phyloP scores from a whole-genome alignment of 2,888 invertebrate genomes.

The Lasius fuliginosus region DNA sequence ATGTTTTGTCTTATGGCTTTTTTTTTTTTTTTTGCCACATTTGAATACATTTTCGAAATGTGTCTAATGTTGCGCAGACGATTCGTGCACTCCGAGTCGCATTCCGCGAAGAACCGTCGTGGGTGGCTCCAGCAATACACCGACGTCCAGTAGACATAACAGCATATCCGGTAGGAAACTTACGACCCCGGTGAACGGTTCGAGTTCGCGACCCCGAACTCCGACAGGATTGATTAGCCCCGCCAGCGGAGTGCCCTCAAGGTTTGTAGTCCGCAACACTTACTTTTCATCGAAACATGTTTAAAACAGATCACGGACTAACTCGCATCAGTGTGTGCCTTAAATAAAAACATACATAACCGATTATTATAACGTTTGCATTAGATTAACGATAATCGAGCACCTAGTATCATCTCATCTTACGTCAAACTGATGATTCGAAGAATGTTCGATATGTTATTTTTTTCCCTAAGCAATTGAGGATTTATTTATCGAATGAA shows the following conservation, averaged over 20 bases:
- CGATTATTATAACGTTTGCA: conserved; percentile 45
- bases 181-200: conserved; percentile 89
- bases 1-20: background rate
- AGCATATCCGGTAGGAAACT: conserved; percentile 89
- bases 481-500: conserved; percentile 14
- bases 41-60: background rate
- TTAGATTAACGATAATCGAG: conserved; percentile 57
- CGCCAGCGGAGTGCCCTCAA: conserved; percentile 89
- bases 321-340: conserved; percentile 68
- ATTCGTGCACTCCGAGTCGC: conserved; percentile 92
- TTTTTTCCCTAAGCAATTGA: conserved; percentile 34
- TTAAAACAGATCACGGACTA: conserved; percentile 60
- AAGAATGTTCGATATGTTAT: conserved; percentile 59
- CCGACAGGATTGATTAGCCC: conserved; percentile 92
- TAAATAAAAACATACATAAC: conserved; percentile 33
- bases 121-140: conserved; percentile 88
- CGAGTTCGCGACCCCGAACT: conserved; percentile 90
- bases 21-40: background rate
- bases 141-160: conserved; percentile 88
- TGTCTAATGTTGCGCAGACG: conserved; percentile 87
- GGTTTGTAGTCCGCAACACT: conserved; percentile 86
- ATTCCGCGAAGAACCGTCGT: conserved; percentile 91
- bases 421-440: conserved; percentile 69
- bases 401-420: conserved; percentile 38
- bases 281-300: background rate